Base-by-base conservation (phyloP, 2,888 invertebrate genomes). In the Carabus problematicus region DNA sequence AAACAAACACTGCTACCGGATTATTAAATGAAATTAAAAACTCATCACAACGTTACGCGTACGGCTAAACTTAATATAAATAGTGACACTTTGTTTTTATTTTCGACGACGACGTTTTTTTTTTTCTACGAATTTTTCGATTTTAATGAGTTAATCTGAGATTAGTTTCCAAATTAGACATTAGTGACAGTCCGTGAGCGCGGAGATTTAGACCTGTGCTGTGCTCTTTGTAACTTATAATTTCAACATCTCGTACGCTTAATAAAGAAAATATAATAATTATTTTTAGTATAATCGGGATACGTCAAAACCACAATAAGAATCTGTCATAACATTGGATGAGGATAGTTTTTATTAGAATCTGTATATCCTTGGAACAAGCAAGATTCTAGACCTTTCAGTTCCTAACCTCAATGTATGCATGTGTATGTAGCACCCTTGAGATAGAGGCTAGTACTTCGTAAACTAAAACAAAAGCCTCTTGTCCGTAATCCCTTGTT, bases 391-490 rank as follows among this genome's bases (percentile, higher is more conserved):
- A 7, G 11, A 3, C 45, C 11, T 7, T 14, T 11, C 7, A 45
- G 45, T 3, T 45, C 2, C 45, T 29, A 29, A 3, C 29, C 29
- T 29, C 29, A 3, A 29, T 29, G 29, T 29, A 29, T 29, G 29
- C 29, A 6, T 29, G 29, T 29, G 29, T 29, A 6, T 6, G 29
- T 29, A 29, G 45, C 45, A 14, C 52, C 19, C 16, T 9, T 4
- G 52, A 52, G 19, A 9, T 9, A 18, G 16, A 52, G 19, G 19
- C 52, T 52, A 14, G 14, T 54, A 64, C 42, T 61, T 42, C 18
- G 64, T 40, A 43, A 64, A 64, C 29, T 67, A 67, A 67, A 60
- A 67, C 67, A 67, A 67, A 64, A 67, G 67, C 67, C 41, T 67
- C 40, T 58, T 49, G 58, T 67, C 42, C 42, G 41, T 67, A 67